phyloP scores from a whole-genome alignment of 2,797 vertebrate genomes.

The Nasua narica region DNA sequence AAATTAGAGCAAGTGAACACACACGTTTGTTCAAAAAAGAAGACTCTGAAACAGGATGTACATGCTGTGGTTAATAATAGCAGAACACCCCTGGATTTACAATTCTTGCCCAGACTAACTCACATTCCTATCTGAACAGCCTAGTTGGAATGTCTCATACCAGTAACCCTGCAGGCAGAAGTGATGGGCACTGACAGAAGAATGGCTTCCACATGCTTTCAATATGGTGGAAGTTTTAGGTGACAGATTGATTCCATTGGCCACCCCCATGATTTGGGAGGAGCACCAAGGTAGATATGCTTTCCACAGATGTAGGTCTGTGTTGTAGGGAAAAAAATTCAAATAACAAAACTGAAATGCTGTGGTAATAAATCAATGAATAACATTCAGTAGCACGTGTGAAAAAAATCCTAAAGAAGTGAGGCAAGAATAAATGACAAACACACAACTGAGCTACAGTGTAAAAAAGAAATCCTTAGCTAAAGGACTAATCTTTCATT shows the following conservation, averaged over 20 bases:
- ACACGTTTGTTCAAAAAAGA: background rate
- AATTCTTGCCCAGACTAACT: conserved; percentile 83
- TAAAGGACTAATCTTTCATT: background rate
- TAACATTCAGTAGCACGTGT: background rate
- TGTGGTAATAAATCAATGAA: background rate
- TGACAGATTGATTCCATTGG: background rate
- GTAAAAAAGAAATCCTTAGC: background rate
- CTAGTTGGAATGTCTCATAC: conserved; percentile 83
- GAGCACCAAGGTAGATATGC: background rate
- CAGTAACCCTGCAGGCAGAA: conserved; percentile 22
- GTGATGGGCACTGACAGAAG: background rate
- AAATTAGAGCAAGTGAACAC: conserved; percentile 30
- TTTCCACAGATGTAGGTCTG: background rate
- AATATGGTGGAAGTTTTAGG: background rate
- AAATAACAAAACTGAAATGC: background rate
- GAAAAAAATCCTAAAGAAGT: background rate
- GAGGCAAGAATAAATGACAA: background rate
- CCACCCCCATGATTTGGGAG: background rate
- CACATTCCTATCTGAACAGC: conserved; percentile 85
- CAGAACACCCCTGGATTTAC: conserved; percentile 76
- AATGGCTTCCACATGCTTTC: conserved; percentile 16
- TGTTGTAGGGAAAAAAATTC: background rate
- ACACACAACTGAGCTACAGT: background rate
- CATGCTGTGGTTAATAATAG: conserved; percentile 74
- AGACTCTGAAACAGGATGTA: conserved; percentile 45